Percentiles rank a stretch among this genome's conserved stretches.
Conservation (phyloP, 2,888 invertebrate genomes). For the Apotomis capreana region DNA sequence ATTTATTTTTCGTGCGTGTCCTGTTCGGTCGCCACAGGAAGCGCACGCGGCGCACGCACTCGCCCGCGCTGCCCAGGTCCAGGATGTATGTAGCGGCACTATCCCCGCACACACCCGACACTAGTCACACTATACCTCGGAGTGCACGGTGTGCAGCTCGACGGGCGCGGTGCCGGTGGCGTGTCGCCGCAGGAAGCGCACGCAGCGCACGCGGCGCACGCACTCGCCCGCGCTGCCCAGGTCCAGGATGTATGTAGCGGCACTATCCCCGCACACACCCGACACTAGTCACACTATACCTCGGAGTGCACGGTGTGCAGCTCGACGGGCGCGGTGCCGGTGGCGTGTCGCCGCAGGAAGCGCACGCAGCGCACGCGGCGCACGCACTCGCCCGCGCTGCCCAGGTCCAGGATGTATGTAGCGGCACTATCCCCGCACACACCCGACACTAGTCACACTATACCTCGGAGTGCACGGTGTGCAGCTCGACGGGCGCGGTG, state of each 20-base stretch:
- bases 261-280: too few relatives aligned
- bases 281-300: slow-evolving; percentile 62
- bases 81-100: slow-evolving; percentile 66
- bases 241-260: slow-evolving; percentile 84
- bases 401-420: slow-evolving; percentile 88
- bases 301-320: slow-evolving; percentile 97
- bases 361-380: slow-evolving; percentile 92
- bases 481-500: slow-evolving; percentile 95
- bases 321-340: slow-evolving; percentile 96
- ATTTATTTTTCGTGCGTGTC: too few relatives aligned
- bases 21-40: slow-evolving; percentile 92
- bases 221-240: slow-evolving; percentile 96
- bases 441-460: too few relatives aligned
- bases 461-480: slow-evolving; percentile 96
- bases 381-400: slow-evolving; percentile 95
- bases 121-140: slow-evolving; percentile 85
- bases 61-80: slow-evolving; percentile 96
- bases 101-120: too few relatives aligned
- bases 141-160: slow-evolving; percentile 95
- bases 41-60: slow-evolving; percentile 91
- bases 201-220: slow-evolving; percentile 91
- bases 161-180: slow-evolving; percentile 96
- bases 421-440: too few relatives aligned
- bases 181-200: slow-evolving; percentile 93
- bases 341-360: slow-evolving; percentile 94